Conservation (phyloP, 2,113 vertebrate genomes). For the Nematolebias whitei region DNA sequence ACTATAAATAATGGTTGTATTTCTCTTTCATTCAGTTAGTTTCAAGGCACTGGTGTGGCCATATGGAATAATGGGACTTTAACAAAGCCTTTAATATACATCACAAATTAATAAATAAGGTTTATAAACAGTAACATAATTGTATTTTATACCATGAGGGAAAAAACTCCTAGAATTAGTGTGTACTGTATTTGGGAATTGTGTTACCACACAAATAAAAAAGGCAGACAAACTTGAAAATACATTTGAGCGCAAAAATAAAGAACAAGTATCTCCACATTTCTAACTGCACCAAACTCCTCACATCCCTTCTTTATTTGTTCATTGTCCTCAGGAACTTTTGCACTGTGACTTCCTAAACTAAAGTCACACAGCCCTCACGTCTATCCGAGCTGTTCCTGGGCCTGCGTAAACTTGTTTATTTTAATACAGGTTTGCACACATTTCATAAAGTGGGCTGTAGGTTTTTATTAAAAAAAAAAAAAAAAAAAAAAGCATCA, state of each 20-base stretch:
- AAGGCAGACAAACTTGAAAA: not conserved
- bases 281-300: not conserved
- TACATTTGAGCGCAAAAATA: not conserved
- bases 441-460: not conserved
- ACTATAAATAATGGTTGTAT: not conserved
- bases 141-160: not conserved
- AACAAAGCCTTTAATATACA: not conserved
- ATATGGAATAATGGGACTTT: not conserved
- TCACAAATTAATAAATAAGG: not conserved
- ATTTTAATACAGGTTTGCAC: not conserved
- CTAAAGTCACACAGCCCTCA: not conserved
- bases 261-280: not conserved
- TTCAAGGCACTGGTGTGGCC: not conserved
- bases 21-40: not conserved
- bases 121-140: conserved; percentile 1
- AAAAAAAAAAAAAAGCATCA: no score
- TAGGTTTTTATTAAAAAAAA: no score
- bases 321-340: not conserved
- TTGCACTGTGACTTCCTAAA: not conserved
- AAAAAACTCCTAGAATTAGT: no score
- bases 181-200: no score
- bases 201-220: no score
- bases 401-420: not conserved
- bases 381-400: not conserved
- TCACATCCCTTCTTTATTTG: not conserved